Percentiles rank a stretch among this genome's conserved stretches.
These are phyloP conservation scores for Gymnodraco acuticeps DNA, from an alignment of 2,797 vertebrate species.

Conservation along the genomic window DNA sequence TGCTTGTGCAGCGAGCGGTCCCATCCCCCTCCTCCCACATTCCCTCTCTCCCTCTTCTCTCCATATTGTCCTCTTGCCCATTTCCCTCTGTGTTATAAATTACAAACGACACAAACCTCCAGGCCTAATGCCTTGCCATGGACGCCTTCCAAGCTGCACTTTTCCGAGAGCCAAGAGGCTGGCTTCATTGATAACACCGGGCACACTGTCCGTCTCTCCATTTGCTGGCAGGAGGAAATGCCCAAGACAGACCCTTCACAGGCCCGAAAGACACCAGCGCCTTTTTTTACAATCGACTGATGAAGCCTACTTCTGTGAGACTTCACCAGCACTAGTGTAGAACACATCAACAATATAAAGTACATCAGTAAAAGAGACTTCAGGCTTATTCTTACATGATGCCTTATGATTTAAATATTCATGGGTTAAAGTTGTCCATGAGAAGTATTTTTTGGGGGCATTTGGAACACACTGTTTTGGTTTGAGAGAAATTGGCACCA, in stretches of 20 bases:
- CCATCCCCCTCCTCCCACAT: slow-evolving; percentile 82
- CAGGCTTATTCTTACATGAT: not conserved
- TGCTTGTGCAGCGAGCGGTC: slow-evolving; percentile 76
- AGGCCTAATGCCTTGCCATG: slow-evolving; percentile 88
- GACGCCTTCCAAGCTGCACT: slow-evolving; percentile 86
- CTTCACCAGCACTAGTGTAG: slow-evolving; percentile 48
- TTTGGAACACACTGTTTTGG: slow-evolving; percentile 6
- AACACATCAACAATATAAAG: slow-evolving; percentile 45
- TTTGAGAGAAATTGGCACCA: slow-evolving; percentile 60
- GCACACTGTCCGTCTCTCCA: slow-evolving; percentile 84
- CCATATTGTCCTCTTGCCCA: slow-evolving; percentile 88
- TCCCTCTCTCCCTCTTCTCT: slow-evolving; percentile 79
- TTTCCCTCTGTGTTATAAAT: slow-evolving; percentile 90
- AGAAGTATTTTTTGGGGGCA: too few relatives aligned
- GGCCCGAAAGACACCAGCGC: slow-evolving; percentile 80
- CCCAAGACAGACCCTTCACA: slow-evolving; percentile 79
- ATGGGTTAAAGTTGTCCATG: not conserved
- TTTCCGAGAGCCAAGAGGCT: slow-evolving; percentile 83
- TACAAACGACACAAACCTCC: slow-evolving; percentile 89
- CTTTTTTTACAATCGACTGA: slow-evolving; percentile 78
- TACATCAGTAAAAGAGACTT: slow-evolving; percentile 12
- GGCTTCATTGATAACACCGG: slow-evolving; percentile 89
- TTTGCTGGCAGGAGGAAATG: slow-evolving; percentile 81
- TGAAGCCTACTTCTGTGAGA: slow-evolving; percentile 66
- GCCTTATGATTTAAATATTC: slow-evolving; percentile 24